Evolutionary conservation across 2,797 vertebrate species (phyloP).

Genomic region (Catamblyrhynchus diadema): DNA sequence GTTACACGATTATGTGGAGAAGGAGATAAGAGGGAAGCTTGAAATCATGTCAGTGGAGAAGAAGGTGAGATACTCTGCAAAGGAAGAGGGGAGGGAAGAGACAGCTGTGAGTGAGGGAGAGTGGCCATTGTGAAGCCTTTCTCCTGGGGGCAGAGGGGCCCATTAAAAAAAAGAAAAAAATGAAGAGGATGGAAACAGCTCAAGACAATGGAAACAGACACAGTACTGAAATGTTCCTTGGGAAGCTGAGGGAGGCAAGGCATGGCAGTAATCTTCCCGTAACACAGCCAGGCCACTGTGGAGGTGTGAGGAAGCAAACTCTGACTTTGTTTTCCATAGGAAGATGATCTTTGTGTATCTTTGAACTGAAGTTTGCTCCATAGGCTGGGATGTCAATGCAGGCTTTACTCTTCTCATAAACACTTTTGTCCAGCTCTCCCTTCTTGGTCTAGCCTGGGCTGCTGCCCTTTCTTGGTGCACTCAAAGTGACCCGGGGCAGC

Average conservation of each 20-base stretch:
- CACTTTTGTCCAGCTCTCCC: neutral
- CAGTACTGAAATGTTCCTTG: neutral
- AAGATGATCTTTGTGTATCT: neutral
- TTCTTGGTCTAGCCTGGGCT: neutral
- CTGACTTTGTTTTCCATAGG: neutral
- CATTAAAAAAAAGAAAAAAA: neutral
- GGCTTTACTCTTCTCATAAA: neutral
- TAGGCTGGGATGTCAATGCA: neutral
- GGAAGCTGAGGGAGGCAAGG: neutral
- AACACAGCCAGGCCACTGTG: neutral
- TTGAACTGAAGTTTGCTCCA: neutral
- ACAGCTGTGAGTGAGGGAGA: neutral
- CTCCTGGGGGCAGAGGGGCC: neutral
- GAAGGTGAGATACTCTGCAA: neutral
- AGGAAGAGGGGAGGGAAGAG: neutral
- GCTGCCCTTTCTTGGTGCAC: neutral
- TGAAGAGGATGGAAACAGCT: neutral
- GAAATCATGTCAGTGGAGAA: neutral
- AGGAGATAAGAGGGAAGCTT: neutral
- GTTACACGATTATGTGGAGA: neutral
- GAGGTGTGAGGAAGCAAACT: neutral
- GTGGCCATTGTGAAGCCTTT: neutral
- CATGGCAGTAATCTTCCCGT: neutral
- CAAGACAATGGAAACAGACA: neutral
- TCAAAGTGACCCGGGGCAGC: rapidly evolving